These are phyloP conservation scores for Alsophila aescularia DNA, from an alignment of 2,888 invertebrate species.

Conservation along the genomic window DNA sequence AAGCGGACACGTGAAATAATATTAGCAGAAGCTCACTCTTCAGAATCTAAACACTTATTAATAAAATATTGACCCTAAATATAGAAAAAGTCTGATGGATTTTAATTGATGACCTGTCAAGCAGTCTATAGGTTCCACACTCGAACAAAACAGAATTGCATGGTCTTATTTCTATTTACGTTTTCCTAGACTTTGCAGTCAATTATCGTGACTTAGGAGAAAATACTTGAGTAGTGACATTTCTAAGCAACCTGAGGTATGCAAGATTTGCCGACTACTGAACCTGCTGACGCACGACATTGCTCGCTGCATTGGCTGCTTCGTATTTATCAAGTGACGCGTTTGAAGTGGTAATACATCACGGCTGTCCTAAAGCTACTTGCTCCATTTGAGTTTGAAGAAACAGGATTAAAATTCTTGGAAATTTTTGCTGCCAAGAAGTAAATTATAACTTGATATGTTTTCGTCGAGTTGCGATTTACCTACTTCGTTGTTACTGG, in stretches of 20 bases:
- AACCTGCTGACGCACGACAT: slow-evolving; percentile 16
- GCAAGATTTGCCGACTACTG: slow-evolving; percentile 1
- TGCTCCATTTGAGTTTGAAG: slow-evolving; percentile 8
- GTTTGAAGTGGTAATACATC: slow-evolving; percentile 19
- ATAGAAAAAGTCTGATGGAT: too few relatives aligned
- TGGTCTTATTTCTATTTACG: too few relatives aligned
- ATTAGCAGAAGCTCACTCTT: too few relatives aligned
- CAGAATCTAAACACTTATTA: too few relatives aligned
- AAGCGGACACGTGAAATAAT: too few relatives aligned
- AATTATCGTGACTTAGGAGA: neutral
- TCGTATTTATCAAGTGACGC: slow-evolving; percentile 21
- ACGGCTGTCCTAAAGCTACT: slow-evolving; percentile 17
- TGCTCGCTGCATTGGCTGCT: slow-evolving; percentile 15
- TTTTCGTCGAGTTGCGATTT: too few relatives aligned
- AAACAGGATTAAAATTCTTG: slow-evolving; percentile 14
- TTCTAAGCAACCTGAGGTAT: slow-evolving; percentile 3
- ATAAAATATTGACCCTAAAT: too few relatives aligned
- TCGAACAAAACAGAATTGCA: too few relatives aligned
- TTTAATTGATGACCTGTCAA: too few relatives aligned
- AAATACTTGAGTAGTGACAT: slow-evolving; percentile 6
- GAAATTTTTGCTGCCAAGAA: neutral
- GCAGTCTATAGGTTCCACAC: too few relatives aligned
- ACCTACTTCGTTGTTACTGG: too few relatives aligned
- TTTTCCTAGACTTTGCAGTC: neutral
- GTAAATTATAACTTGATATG: too few relatives aligned